A percentile compares a stretch with the other conserved stretches of the same genome.
Conservation (phyloP, 1,140 invertebrate species). For the Trachymyrmex cornetzi region DNA sequence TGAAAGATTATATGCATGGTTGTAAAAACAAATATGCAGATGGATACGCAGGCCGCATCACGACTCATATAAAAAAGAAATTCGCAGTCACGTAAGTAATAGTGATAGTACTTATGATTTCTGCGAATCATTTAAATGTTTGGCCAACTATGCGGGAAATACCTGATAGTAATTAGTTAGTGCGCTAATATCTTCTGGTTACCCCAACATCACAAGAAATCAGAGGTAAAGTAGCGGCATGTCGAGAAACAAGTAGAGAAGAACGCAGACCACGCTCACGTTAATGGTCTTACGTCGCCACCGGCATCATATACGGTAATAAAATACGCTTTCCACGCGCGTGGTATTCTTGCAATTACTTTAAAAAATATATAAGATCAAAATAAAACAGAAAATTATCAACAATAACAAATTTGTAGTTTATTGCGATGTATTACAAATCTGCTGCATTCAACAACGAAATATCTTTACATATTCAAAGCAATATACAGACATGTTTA, state of each 20-base stretch:
- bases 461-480: neutral
- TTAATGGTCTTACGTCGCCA: constrained; percentile 63
- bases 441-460: neutral
- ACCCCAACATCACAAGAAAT: constrained; percentile 73
- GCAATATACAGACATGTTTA: neutral
- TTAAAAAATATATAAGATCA: constrained; percentile 8
- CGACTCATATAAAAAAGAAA: neutral
- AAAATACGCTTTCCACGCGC: constrained; percentile 65
- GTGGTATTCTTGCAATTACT: constrained; percentile 52
- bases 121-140: constrained; percentile 80
- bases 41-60: neutral
- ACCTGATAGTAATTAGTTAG: constrained; percentile 82
- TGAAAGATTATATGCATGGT: neutral
- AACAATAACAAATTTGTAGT: neutral
- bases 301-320: constrained; percentile 52
- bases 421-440: constrained; percentile 5
- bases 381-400: neutral
- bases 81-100: constrained; percentile 21
- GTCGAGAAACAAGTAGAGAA: constrained; percentile 71
- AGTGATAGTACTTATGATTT: constrained; percentile 71
- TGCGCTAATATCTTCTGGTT: constrained; percentile 81
- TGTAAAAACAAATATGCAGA: constrained; percentile 7
- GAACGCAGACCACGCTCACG: constrained; percentile 68
- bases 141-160: constrained; percentile 76
- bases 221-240: constrained; percentile 58